Percentiles rank a stretch among this genome's conserved stretches.
Evolutionary conservation across 2,797 vertebrate species (phyloP).

Genomic region (Spatula clypeata): DNA sequence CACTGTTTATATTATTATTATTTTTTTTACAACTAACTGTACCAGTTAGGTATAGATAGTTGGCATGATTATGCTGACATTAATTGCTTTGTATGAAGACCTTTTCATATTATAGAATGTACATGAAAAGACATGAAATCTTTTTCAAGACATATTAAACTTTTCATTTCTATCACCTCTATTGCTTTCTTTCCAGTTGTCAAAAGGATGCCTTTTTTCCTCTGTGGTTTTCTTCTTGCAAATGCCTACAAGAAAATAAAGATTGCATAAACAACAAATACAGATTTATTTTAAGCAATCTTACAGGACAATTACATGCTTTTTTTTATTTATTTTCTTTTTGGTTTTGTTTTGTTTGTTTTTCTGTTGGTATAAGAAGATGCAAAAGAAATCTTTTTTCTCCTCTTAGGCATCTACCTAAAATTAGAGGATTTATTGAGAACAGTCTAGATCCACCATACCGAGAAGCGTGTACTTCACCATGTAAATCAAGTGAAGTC

Average conservation of each 20-base stretch:
- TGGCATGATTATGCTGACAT: not conserved
- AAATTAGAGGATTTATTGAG: not conserved
- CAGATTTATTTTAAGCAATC: rapidly evolving
- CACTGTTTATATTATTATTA: no score
- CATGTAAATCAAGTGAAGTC: not conserved
- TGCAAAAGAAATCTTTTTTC: not conserved
- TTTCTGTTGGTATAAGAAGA: not conserved
- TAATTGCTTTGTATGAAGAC: not conserved
- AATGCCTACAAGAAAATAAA: not conserved
- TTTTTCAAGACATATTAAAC: not conserved
- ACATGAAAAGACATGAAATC: not conserved
- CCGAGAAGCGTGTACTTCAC: rapidly evolving
- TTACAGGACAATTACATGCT: not conserved
- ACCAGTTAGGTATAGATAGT: not conserved
- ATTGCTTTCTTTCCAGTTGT: not conserved
- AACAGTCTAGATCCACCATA: rapidly evolving
- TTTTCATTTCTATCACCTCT: not conserved
- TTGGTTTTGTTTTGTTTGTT: not conserved
- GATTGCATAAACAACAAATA: not conserved
- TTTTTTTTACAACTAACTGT: not conserved
- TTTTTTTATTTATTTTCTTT: not conserved
- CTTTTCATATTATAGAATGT: not conserved
- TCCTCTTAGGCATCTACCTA: not conserved
- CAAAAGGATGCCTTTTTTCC: not conserved
- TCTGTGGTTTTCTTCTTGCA: not conserved